Evolutionary conservation across 2,888 invertebrate genomes (phyloP).

Genomic region (Rhyacophila evoluta): DNA sequence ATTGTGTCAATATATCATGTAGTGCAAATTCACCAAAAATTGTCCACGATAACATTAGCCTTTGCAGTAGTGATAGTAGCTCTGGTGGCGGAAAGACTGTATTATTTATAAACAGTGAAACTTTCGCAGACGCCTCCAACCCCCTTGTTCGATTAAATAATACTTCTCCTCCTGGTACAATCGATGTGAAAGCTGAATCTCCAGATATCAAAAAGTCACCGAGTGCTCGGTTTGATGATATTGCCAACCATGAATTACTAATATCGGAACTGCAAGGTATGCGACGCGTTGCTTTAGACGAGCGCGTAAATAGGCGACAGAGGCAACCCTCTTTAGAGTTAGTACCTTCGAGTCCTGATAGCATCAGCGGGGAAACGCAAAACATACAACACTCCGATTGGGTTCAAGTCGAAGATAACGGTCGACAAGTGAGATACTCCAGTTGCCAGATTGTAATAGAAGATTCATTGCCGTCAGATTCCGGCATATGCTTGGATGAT

Average conservation of each 20-base stretch:
- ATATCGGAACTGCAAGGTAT: slow-evolving; percentile 78
- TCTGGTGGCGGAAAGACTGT: slow-evolving; percentile 48
- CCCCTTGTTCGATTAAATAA: slow-evolving; percentile 6
- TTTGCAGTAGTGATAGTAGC: slow-evolving; percentile 51
- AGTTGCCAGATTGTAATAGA: slow-evolving; percentile 72
- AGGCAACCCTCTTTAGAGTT: slow-evolving; percentile 56
- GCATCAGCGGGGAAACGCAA: slow-evolving; percentile 46
- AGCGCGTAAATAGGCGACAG: slow-evolving; percentile 58
- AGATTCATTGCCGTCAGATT: slow-evolving; percentile 57
- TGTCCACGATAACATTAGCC: slow-evolving; percentile 44
- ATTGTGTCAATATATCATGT: slow-evolving; percentile 45
- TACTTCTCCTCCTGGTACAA: slow-evolving; percentile 8
- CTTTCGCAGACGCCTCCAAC: slow-evolving; percentile 32
- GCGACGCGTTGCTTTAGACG: slow-evolving; percentile 61
- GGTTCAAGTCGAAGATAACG: slow-evolving; percentile 70
- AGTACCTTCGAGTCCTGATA: slow-evolving; percentile 47
- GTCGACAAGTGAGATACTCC: slow-evolving; percentile 68
- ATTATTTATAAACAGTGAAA: slow-evolving; percentile 58
- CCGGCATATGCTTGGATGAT: slow-evolving; percentile 52
- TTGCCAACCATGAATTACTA: slow-evolving; percentile 77
- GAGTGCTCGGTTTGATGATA: slow-evolving; percentile 60
- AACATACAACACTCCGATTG: slow-evolving; percentile 63
- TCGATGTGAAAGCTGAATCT: background rate
- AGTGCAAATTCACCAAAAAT: slow-evolving; percentile 20
- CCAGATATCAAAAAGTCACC: slow-evolving; percentile 58